Evolutionary conservation across 2,113 vertebrate genomes (phyloP).

Genomic region (Barnardius zonarius): DNA sequence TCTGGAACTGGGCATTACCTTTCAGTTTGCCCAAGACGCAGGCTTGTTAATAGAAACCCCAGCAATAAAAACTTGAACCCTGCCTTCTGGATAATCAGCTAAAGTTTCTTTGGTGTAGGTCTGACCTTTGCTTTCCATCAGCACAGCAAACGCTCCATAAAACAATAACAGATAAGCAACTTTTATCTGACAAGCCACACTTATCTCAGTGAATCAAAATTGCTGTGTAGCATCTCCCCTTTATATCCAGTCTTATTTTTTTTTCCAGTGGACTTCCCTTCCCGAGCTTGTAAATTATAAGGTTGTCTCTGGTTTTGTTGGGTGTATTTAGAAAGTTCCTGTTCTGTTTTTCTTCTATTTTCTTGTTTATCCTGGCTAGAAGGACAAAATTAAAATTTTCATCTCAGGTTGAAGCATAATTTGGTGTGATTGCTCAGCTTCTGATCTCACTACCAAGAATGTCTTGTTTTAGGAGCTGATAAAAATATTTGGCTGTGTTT

Average conservation of each 20-base stretch:
- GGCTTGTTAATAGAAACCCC: background rate
- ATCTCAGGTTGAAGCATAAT: conserved; percentile 25
- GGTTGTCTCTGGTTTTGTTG: background rate
- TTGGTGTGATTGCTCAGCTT: conserved; percentile 51
- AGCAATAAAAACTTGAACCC: conserved; percentile 17
- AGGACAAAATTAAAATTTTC: conserved; percentile 9
- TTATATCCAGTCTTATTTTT: background rate
- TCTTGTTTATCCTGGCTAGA: background rate
- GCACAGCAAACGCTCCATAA: background rate
- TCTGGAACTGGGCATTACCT: background rate
- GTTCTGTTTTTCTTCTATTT: conserved; percentile 7
- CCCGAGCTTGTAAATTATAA: background rate
- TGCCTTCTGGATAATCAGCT: conserved; percentile 1
- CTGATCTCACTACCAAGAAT: conserved; percentile 39
- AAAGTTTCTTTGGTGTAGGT: background rate
- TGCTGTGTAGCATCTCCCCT: background rate
- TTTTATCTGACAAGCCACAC: background rate
- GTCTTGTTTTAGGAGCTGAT: conserved; percentile 43
- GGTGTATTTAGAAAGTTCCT: background rate
- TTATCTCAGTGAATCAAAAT: background rate
- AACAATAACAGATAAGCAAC: background rate
- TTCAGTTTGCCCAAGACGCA: background rate
- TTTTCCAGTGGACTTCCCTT: background rate
- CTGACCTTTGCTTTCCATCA: conserved; percentile 25
- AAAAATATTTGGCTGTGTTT: conserved; percentile 62